Base-by-base conservation (phyloP, 2,888 invertebrate genomes). In the Muschampia plurimacula region DNA sequence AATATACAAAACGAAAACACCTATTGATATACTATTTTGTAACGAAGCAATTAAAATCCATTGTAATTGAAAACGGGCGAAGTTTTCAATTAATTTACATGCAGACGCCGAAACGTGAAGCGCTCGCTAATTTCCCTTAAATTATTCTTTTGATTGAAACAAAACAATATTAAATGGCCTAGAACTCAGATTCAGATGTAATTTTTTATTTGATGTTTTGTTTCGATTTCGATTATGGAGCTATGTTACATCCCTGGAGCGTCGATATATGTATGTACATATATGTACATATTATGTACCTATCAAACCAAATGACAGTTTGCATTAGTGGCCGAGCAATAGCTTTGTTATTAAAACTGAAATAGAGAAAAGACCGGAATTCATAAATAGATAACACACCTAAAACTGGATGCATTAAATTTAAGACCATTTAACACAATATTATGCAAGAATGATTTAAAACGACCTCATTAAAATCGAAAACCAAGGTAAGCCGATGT, bases 81-180 rank as follows among this genome's bases (percentile, higher is more conserved):
- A 72, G 52, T 72, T 72, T 72, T 32, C 72, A 72, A 72, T 72
- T 67, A 72, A 70, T 70, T 70, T 64, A 72, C 67, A 72, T 55
- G 67, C 67, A 72, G 62, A 63, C 62, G 52, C 44, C 55, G 62
- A 55, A 57, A 57, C 57, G 28, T 10, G 28, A 57, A 12, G 57
- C 52, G 28, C 67, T 55, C 67, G 67, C 72, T 72, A 72, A 72
- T 72, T 72, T 72, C 15, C 15, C 28, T 67, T 67, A 55, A 72
- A 67, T 72, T 67, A 62, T 72, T 63, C 67, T 55, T 66, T 67
- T 49, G 12, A 67, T 66, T 72, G 60, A 67, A 67, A 62, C 71
- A 67, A 41, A 67, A 72, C 71, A 71, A 60, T 66, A 59, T 28
- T 28, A 41, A 36, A 36, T 32, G 32, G 64, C 13, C 36, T n/a